Evolutionary conservation across 2,113 vertebrate species (phyloP).

Genomic region (Peucedramus taeniatus): DNA sequence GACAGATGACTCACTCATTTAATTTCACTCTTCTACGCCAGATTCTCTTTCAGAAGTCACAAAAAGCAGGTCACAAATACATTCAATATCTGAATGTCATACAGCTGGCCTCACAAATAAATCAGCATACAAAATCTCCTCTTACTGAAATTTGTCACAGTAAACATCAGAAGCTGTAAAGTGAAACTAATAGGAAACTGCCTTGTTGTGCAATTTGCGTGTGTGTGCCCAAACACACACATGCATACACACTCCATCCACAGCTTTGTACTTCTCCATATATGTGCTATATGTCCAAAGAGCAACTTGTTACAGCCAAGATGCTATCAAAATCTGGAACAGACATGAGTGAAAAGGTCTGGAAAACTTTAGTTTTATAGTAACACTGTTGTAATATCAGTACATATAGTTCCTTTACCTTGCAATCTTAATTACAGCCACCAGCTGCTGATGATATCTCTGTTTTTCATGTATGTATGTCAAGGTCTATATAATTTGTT

Average conservation of each 20-base stretch:
- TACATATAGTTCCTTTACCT: neutral
- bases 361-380: neutral
- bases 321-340: neutral
- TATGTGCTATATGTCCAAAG: neutral
- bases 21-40: neutral
- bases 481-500: neutral
- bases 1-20: neutral
- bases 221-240: neutral
- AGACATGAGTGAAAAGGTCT: neutral
- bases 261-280: neutral
- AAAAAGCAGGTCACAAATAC: neutral
- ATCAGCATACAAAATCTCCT: conserved; percentile 31
- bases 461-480: neutral
- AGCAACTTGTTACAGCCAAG: neutral
- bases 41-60: neutral
- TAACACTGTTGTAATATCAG: neutral
- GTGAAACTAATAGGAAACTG: neutral
- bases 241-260: neutral
- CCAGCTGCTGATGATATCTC: neutral
- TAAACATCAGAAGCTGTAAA: conserved; percentile 39
- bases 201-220: neutral
- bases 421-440: neutral
- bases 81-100: neutral
- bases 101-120: conserved; percentile 15
- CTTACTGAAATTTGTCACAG: conserved; percentile 40